Base-by-base conservation (phyloP, 2,113 vertebrate species). In the Puffinus mauretanicus region DNA sequence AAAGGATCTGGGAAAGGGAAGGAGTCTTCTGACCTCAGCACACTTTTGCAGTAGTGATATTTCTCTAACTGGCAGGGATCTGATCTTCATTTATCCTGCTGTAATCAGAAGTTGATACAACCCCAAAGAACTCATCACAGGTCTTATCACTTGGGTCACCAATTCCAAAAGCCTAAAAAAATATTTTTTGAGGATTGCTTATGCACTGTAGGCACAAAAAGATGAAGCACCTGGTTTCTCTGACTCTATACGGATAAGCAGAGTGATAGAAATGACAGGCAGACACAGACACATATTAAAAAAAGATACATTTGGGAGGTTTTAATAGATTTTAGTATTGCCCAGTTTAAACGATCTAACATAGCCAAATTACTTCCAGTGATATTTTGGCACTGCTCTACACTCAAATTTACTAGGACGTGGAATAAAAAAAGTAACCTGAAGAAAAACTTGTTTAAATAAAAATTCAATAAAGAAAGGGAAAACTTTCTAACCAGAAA, bases 241-340 rank as follows among this genome's bases (percentile, higher is more conserved):
- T 69, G 58, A 55, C 10, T 36, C 22, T 22, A 8, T 38, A n/a
- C 17, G 8, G 19, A 30, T 32, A 76, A 93, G 32, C 2, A 42
- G 32, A 44, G 14, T 54, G 12, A 69, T 11, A 55, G n/a, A 38
- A 22, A 46, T 29, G 16, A 26, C 9, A 80, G 49, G 67, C 15
- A 79, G 17, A 66, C 17, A 82, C 4, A 34, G 5, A 30, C 27
- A 54, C 3, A 30, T 2, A 36, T 4, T 0, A 60, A 46, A 40
- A 70, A 70, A 34, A 17, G 0, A 47, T 18, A 55, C 0, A 22
- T 88, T 32, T 29, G 1, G 4, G 7, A 58, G 4, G 4, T 47
- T 57, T 78, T 26, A 60, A 36, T 21, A n/a, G 18, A 51, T 69
- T 76, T 80, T 40, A 44, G 7, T 55, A 55, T 60, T 82, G 6